phyloP scores from a whole-genome alignment of 2,113 vertebrate genomes.

The Archocentrus centrarchus region DNA sequence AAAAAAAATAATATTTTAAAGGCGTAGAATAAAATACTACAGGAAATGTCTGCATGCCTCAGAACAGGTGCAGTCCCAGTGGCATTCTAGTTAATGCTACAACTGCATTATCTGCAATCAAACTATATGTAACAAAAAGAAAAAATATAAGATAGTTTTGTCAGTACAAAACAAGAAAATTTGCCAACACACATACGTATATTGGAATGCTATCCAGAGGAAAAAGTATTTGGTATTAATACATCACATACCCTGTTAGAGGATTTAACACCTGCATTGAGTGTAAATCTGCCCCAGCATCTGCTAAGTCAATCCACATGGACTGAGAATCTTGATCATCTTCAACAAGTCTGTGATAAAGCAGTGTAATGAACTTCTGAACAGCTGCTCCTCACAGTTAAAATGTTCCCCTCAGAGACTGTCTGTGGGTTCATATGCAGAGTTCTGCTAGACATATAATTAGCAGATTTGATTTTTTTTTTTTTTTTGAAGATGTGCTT shows the following conservation, averaged over 20 bases:
- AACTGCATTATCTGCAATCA: not conserved
- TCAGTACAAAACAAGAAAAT: not conserved
- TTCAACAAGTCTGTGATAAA: slow-evolving; percentile 58
- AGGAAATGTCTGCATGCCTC: not conserved
- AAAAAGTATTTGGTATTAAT: slow-evolving; percentile 14
- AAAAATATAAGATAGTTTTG: not conserved
- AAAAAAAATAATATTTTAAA: not conserved
- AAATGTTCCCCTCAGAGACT: slow-evolving; percentile 33
- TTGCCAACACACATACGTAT: not conserved
- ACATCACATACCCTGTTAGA: slow-evolving; percentile 11
- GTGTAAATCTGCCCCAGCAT: slow-evolving; percentile 53
- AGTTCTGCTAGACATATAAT: slow-evolving; percentile 18
- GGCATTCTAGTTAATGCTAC: not conserved
- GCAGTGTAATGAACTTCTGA: slow-evolving; percentile 42
- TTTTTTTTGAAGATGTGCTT: not conserved
- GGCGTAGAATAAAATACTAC: not conserved
- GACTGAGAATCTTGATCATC: slow-evolving; percentile 44
- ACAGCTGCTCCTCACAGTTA: slow-evolving; percentile 56
- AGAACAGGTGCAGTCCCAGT: not conserved
- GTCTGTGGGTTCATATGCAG: slow-evolving; percentile 15
- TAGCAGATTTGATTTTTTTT: not conserved
- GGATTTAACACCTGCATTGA: slow-evolving; percentile 40
- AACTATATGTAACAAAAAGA: not conserved
- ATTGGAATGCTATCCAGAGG: not conserved
- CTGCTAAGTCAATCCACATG: slow-evolving; percentile 47